Percentiles rank a stretch among this genome's conserved stretches.
These are phyloP conservation scores for Notospermus geniculatus DNA, from an alignment of 1,140 invertebrate species.

Conservation along the genomic window DNA sequence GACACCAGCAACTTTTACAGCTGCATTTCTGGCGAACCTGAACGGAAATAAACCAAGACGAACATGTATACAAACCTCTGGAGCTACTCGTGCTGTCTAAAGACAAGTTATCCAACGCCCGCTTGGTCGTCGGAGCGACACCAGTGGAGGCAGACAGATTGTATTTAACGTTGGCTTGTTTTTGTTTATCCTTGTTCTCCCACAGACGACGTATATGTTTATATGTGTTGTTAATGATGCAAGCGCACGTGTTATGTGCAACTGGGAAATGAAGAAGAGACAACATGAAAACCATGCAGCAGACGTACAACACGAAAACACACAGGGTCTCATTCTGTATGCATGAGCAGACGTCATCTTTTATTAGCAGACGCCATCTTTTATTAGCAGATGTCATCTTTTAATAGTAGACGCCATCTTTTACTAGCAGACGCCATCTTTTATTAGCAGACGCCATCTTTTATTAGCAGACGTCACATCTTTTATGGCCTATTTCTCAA, in stretches of 20 bases:
- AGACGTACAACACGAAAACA: too few species aligned
- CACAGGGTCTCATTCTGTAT: too few species aligned
- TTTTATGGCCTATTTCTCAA: too few species aligned
- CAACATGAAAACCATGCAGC: constrained; percentile 14
- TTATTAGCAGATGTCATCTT: too few species aligned
- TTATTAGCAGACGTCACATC: too few species aligned
- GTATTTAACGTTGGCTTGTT: constrained; percentile 14
- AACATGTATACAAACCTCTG: constrained; percentile 17
- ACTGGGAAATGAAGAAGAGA: constrained; percentile 37
- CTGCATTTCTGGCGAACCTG: too few species aligned
- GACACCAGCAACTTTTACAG: too few species aligned
- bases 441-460: too few species aligned
- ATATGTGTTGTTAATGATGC: constrained; percentile 52
- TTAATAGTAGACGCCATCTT: too few species aligned
- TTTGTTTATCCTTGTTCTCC: constrained; percentile 54
- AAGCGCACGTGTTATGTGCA: constrained; percentile 51
- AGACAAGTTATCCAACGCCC: background rate
- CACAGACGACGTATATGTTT: constrained; percentile 54
- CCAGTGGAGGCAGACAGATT: background rate
- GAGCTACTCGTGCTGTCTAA: constrained; percentile 19
- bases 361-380: too few species aligned
- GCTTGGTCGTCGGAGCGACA: background rate
- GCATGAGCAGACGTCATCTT: too few species aligned
- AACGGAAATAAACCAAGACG: background rate
- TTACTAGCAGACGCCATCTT: too few species aligned